Evolutionary conservation across 2,113 vertebrate species (phyloP), one percentile per base, ranked within the genome.

Genomic region (Oreochromis spilurus): DNA sequence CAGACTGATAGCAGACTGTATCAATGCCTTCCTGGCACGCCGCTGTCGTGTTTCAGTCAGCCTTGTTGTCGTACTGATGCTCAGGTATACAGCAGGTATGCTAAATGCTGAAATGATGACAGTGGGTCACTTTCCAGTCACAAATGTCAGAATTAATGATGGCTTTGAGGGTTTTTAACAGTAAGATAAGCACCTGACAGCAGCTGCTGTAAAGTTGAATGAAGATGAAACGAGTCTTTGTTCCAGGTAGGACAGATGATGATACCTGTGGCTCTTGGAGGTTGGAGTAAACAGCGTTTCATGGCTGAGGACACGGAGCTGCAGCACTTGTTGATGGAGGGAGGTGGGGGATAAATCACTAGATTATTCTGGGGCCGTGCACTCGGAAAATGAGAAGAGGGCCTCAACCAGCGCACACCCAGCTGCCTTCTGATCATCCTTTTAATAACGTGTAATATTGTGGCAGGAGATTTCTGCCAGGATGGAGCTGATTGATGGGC

Each of bases 371-470:
- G 70, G 70, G 70, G 43, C 43, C 16, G 16, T 50, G 70, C 43
- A 86, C 90, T 96, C 34, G 54, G 93, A 97, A 93, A 84, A 97
- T 97, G 96, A 97, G 97, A 96, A 97, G 96, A 95, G 94, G 87
- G 91, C 70, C 70, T 77, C 70, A 77, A 83, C 86, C 67, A 50
- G 97, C 95, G 94, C 93, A 93, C 85, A 91, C 84, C 92, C 94
- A 89, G 93, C 95, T 90, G 83, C 91, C 88, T 94, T 92, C 93
- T 95, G 91, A 97, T 97, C 96, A 95, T 95, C 94, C 96, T 95
- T 97, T 97, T 98, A 98, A 98, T 98, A 98, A 98, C 96, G 95
- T 97, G 97, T 96, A 96, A 97, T 97, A 97, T 96, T 16, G 94
- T 93, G 95, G 96, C 96, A 95, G 96, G 91, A 97, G 96, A 94